phyloP scores from a whole-genome alignment of 1,140 invertebrate species.

The Heliconius nattereri region DNA sequence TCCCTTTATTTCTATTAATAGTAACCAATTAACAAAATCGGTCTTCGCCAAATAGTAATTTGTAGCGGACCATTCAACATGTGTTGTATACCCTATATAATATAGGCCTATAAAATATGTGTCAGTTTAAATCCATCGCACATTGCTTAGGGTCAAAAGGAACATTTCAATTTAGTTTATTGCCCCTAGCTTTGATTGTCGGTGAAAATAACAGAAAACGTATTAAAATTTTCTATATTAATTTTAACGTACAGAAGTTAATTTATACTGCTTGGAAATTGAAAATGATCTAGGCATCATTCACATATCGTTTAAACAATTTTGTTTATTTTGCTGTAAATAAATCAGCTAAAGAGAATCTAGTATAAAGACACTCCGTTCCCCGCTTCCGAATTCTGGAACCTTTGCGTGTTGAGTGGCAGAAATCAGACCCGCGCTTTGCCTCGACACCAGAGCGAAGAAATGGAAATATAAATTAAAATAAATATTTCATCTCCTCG shows the following conservation, averaged over 20 bases:
- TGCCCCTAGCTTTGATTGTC: background rate
- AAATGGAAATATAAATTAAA: too few relatives aligned
- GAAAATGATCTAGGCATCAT: background rate
- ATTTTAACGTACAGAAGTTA: background rate
- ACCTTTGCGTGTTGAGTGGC: too few relatives aligned
- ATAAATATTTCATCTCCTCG: too few relatives aligned
- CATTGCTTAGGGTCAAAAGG: background rate
- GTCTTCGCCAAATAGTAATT: conserved; percentile 14
- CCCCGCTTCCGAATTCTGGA: too few relatives aligned
- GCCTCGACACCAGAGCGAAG: too few relatives aligned
- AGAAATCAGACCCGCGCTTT: too few relatives aligned
- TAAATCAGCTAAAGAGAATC: too few relatives aligned
- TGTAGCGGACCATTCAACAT: conserved; percentile 17
- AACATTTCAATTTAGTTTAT: conserved; percentile 6
- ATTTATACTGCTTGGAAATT: too few relatives aligned
- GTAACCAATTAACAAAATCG: background rate
- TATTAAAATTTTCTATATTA: background rate
- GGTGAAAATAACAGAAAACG: background rate
- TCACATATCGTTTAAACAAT: too few relatives aligned
- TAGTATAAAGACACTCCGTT: too few relatives aligned
- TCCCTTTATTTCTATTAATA: background rate
- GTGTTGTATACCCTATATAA: conserved; percentile 5
- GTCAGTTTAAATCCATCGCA: background rate
- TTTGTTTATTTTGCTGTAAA: too few relatives aligned
- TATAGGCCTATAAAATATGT: background rate